A percentile compares a stretch with the other conserved stretches of the same genome.
These are phyloP conservation scores for Aptenodytes forsteri DNA, from an alignment of 2,113 vertebrate species.

Conservation along the genomic window DNA sequence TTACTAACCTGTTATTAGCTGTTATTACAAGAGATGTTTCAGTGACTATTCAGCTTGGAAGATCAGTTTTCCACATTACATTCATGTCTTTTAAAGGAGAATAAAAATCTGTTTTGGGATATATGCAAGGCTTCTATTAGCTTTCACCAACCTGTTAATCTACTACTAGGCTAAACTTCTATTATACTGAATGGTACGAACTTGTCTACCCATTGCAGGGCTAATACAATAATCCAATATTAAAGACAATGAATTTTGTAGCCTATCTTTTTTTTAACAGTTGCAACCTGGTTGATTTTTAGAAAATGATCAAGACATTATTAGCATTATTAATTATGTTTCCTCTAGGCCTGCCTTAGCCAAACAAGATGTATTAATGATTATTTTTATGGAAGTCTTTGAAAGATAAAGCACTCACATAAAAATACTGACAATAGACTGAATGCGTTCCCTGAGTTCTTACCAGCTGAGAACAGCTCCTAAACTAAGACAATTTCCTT, in stretches of 20 bases:
- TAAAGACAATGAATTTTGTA: not conserved
- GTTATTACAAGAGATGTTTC: conserved; percentile 3
- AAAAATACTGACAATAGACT: not conserved
- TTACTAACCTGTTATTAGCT: conserved; percentile 15
- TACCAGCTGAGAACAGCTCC: not conserved
- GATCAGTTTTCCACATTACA: not conserved
- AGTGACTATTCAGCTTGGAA: not conserved
- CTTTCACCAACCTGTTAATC: not conserved
- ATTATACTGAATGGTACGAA: not conserved
- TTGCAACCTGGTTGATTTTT: not conserved
- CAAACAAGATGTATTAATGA: not conserved
- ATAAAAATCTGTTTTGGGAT: not conserved
- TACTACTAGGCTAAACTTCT: not conserved
- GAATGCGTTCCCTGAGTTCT: not conserved
- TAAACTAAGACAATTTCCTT: not conserved
- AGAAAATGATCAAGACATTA: not conserved
- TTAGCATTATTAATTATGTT: not conserved
- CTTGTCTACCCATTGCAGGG: not conserved
- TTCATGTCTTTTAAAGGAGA: not conserved
- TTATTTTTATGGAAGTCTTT: not conserved
- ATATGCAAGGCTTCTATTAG: not conserved
- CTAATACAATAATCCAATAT: not conserved
- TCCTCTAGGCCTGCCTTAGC: not conserved
- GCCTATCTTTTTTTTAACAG: not conserved
- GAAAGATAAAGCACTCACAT: not conserved